Evolutionary conservation across 2,113 vertebrate genomes (phyloP).

Genomic region (Platichthys flesus): DNA sequence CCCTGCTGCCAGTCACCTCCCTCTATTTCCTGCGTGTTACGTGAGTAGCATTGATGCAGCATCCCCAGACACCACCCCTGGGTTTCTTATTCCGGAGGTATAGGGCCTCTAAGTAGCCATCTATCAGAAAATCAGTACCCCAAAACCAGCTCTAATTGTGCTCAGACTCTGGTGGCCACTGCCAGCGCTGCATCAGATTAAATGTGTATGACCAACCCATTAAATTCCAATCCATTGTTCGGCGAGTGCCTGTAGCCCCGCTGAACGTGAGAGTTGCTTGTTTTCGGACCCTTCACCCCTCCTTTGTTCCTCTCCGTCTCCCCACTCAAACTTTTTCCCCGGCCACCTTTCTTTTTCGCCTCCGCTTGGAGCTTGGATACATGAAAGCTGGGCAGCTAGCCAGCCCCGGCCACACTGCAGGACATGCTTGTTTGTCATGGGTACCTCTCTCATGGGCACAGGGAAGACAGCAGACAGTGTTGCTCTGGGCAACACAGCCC

Average conservation of each 20-base stretch:
- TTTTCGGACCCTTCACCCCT: constrained; percentile 33
- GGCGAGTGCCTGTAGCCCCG: constrained; percentile 30
- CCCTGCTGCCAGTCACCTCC: constrained; percentile 48
- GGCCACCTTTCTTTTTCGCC: not conserved
- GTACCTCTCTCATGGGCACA: constrained; percentile 49
- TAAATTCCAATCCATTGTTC: constrained; percentile 67
- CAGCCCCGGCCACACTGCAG: constrained; percentile 39
- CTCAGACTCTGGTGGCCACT: constrained; percentile 64
- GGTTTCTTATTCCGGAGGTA: constrained; percentile 73
- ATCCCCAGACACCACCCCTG: constrained; percentile 58
- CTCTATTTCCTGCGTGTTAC: constrained; percentile 69
- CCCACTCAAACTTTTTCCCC: constrained; percentile 31
- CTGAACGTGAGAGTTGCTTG: constrained; percentile 37
- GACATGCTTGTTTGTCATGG: constrained; percentile 72
- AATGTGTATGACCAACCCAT: constrained; percentile 67
- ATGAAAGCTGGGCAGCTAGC: constrained; percentile 52
- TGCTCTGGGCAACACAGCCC: constrained; percentile 64
- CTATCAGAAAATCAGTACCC: constrained; percentile 76
- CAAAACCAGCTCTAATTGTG: constrained; percentile 76
- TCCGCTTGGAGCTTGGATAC: constrained; percentile 25
- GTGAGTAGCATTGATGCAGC: constrained; percentile 74
- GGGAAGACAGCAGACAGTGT: constrained; percentile 52
- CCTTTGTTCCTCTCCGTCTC: constrained; percentile 18
- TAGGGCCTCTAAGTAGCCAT: constrained; percentile 71
- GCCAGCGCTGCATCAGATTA: constrained; percentile 65